Conservation (phyloP, 2,888 invertebrate species). For the Blera fallax region DNA sequence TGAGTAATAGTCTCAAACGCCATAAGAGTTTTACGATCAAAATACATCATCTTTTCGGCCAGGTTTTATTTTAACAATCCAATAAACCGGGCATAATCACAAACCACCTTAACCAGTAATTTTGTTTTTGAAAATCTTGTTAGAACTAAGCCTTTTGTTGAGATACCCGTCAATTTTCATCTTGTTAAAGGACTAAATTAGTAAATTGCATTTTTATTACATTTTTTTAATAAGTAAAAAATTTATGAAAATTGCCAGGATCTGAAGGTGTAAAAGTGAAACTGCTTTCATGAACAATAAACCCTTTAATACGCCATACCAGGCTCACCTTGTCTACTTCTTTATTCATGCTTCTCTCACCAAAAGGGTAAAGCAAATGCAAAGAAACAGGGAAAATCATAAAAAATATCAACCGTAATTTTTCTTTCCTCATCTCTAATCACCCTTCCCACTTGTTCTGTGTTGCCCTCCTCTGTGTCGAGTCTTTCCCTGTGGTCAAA, state of each 20-base stretch:
- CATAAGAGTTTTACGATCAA: no score
- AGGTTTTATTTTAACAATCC: background rate
- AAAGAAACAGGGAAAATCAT: conserved; percentile 66
- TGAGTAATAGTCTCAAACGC: background rate
- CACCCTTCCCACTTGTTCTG: conserved; percentile 15
- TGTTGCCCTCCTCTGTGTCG: background rate
- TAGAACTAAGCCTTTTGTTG: conserved; percentile 8
- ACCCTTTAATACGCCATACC: background rate
- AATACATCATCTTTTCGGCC: background rate
- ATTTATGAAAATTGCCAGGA: conserved; percentile 54
- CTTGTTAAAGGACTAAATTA: conserved; percentile 47
- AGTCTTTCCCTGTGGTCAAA: conserved; percentile 51
- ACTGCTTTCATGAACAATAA: background rate
- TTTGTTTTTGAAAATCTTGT: background rate
- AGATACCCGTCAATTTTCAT: conserved; percentile 26
- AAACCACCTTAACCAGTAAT: background rate
- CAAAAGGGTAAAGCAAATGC: conserved; percentile 50
- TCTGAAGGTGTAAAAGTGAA: conserved; percentile 52
- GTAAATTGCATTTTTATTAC: conserved; percentile 66
- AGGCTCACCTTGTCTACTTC: background rate
- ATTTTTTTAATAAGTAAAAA: conserved; percentile 59
- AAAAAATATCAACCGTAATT: conserved; percentile 68
- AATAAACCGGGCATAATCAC: background rate
- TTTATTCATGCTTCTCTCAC: conserved; percentile 11
- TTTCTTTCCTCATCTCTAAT: conserved; percentile 54